Evolutionary conservation across 2,113 vertebrate species (phyloP), one percentile per base, ranked within the genome.

Genomic region (Caranx melampygus): DNA sequence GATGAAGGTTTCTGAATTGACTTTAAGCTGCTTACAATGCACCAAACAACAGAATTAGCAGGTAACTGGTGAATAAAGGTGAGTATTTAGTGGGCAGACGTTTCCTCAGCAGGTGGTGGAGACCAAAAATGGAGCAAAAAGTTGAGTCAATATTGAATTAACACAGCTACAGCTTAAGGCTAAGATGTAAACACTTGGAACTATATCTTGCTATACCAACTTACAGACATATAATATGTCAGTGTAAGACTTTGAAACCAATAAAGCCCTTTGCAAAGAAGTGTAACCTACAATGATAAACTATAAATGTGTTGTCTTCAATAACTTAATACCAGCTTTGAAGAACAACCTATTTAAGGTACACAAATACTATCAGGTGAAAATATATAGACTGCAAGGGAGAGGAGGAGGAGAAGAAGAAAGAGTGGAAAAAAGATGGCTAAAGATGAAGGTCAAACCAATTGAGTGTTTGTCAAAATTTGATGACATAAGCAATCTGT

Each of bases 401-500:
- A 93, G 88, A 93, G 89, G 94, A 93, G 89, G 89, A 54, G 21
- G 26, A 87, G 15, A 85, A 91, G 15, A 85, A 91, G 84, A 95
- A 95, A 95, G 90, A 95, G 95, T 93, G 91, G 94, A 94, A 96
- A 97, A 95, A 96, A 97, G 97, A 98, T 97, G 97, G 97, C 95
- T 96, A 95, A 96, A 96, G 95, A 98, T 95, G 96, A 97, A 96
- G 96, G 96, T 97, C 97, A 97, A 97, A 96, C 95, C 96, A 95
- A 97, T 97, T 95, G 95, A 96, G 96, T 97, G 96, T 98, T 97
- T 97, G 97, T 97, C 97, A 97, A 97, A 97, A 98, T 96, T 95
- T 96, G 95, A 97, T 98, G 97, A 98, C 96, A 98, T 96, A 95
- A 95, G 96, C 97, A 97, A 97, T 98, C 96, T 97, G 96, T 97